Conservation (phyloP, 1,140 invertebrate species). For the Scaptomyza graminum region DNA sequence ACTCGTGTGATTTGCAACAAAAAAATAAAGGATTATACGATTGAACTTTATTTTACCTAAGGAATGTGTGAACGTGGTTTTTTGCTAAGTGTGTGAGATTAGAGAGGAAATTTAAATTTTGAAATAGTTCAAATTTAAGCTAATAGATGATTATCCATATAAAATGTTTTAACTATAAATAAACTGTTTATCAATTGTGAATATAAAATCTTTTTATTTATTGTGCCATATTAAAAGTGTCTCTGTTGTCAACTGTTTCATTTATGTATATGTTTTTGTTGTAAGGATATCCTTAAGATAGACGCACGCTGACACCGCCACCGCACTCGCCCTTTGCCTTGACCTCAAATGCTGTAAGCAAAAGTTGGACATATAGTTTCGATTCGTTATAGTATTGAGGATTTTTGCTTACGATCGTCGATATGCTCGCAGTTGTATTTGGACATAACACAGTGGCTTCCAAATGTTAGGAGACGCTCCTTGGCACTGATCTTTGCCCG, state of each 20-base stretch:
- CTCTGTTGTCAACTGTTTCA: neutral
- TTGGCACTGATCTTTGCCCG: conserved; percentile 74
- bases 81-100: neutral
- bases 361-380: neutral
- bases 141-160: conserved; percentile 21
- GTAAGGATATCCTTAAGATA: conserved; percentile 51
- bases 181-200: conserved; percentile 36
- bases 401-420: conserved; percentile 71
- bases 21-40: conserved; percentile 5
- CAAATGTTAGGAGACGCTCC: conserved; percentile 74
- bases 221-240: conserved; percentile 13
- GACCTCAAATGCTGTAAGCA: conserved; percentile 63
- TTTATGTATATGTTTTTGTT: neutral
- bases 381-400: neutral
- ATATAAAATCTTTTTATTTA: conserved; percentile 34
- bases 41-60: conserved; percentile 42
- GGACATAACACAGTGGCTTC: conserved; percentile 71
- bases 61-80: conserved; percentile 27
- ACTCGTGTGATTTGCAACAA: conserved; percentile 44
- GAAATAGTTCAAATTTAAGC: conserved; percentile 30
- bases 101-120: conserved; percentile 16
- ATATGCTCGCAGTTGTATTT: conserved; percentile 79
- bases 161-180: conserved; percentile 26
- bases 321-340: conserved; percentile 77
- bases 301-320: conserved; percentile 75